Evolutionary conservation across 2,797 vertebrate genomes (phyloP).

Genomic region (Cottoperca gobio): DNA sequence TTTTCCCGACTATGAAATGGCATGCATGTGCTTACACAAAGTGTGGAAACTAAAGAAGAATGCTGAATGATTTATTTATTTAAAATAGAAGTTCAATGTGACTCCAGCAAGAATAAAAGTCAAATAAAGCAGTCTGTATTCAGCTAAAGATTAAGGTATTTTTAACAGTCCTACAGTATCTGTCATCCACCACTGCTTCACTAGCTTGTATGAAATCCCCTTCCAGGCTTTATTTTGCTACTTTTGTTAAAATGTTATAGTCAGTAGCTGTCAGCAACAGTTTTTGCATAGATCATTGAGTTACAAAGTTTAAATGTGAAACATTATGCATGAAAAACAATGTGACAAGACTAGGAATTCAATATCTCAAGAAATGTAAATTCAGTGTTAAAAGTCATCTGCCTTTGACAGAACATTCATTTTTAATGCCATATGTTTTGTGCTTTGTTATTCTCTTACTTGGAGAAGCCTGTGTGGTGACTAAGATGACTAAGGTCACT

Average conservation of each 20-base stretch:
- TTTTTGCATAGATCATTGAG: slow-evolving; percentile 5
- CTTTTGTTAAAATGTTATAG: slow-evolving; percentile 13
- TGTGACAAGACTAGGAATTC: slow-evolving; percentile 4
- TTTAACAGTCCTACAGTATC: neutral
- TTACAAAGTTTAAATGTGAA: slow-evolving; percentile 20
- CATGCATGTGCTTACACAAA: neutral
- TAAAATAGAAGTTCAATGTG: neutral
- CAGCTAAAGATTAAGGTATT: neutral
- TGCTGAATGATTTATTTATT: too few species aligned
- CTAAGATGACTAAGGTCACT: neutral
- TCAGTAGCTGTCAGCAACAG: slow-evolving; percentile 9
- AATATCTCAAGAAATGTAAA: slow-evolving; percentile 21
- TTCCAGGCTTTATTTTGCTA: neutral
- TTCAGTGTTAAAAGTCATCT: neutral
- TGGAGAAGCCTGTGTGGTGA: too few species aligned
- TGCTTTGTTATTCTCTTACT: too few species aligned
- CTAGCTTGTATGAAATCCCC: neutral
- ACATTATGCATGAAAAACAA: neutral
- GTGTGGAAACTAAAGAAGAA: neutral
- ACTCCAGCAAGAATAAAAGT: neutral
- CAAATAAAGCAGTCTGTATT: neutral
- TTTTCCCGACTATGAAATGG: slow-evolving; percentile 17
- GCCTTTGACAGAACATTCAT: neutral
- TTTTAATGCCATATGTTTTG: neutral
- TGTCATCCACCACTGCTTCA: slow-evolving; percentile 1